Evolutionary conservation across 2,888 invertebrate genomes (phyloP), one percentile per base, ranked within the genome.

Genomic region (Xanthia icteritia): DNA sequence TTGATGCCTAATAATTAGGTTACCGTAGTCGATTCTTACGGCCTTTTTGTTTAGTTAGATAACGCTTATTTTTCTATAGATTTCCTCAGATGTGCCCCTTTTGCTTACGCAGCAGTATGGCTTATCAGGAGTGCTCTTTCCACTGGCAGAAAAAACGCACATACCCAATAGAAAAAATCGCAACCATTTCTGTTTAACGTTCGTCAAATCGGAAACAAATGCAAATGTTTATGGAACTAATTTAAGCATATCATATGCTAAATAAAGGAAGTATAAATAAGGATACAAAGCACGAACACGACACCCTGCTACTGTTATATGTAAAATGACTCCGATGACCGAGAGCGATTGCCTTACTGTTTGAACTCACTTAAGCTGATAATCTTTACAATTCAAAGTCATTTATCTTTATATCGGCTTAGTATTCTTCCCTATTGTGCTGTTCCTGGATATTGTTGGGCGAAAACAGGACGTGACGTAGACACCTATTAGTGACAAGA

Each of bases 381-480:
- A 72, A 84, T 61, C 68, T 72, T 63, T 27, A 79, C 66, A 42
- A 54, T 63, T 79, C 82, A 82, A 82, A 72, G 72, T 45, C 66
- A 36, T 54, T 48, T 70, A 83, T 84, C 81, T 56, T 72, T 75
- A 74, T 67, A 45, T 45, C n/a, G 75, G 73, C 64, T 77, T 76
- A 79, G 39, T 65, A 72, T 65, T 69, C 77, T 75, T 80, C 76
- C 67, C 80, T 71, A 80, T 83, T 83, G 77, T 75, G 42, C 69
- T 70, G 51, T 61, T 56, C 63, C 58, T 72, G 27, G 42, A 76
- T 66, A 60, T 77, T 65, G 27, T 58, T 39, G 51, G 54, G 5
- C 54, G n/a, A 65, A 64, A 82, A 82, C 75, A 79, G 83, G 84
- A 84, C 2, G 69, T 84, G 84, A 84, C 81, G 76, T 61, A 56